Evolutionary conservation across 2,113 vertebrate species (phyloP).

Genomic region (Notechis scutatus): DNA sequence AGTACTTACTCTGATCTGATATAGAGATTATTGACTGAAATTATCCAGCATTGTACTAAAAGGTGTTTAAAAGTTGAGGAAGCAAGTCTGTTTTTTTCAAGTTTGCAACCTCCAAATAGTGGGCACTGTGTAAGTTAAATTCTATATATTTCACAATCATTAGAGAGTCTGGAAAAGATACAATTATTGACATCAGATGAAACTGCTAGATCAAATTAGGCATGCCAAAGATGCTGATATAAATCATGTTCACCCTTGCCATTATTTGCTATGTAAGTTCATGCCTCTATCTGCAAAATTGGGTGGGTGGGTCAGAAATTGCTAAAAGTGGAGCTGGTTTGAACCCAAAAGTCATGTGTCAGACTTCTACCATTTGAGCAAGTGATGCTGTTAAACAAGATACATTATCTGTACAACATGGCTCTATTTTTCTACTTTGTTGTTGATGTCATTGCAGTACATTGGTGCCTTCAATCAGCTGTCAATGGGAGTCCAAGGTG

Average conservation of each 20-base stretch:
- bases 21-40: neutral
- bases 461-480: slow-evolving; percentile 56
- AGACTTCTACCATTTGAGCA: slow-evolving; percentile 43
- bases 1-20: neutral
- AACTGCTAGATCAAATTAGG: neutral
- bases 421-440: slow-evolving; percentile 43
- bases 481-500: slow-evolving; percentile 38
- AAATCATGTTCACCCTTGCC: neutral
- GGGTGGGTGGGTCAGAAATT: neutral
- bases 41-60: neutral
- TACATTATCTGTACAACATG: slow-evolving; percentile 24
- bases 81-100: neutral
- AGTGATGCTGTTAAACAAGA: slow-evolving; percentile 52
- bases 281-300: slow-evolving; percentile 29
- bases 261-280: neutral
- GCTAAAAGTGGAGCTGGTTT: neutral
- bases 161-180: neutral
- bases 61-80: neutral
- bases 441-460: slow-evolving; percentile 57
- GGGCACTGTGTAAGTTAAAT: neutral
- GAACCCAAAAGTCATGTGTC: slow-evolving; percentile 2
- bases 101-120: neutral
- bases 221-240: neutral
- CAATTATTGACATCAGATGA: neutral
- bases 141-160: neutral